Percentiles rank a stretch among this genome's conserved stretches.
Conservation (phyloP, 2,797 vertebrate genomes). For the Poecile montanus region DNA sequence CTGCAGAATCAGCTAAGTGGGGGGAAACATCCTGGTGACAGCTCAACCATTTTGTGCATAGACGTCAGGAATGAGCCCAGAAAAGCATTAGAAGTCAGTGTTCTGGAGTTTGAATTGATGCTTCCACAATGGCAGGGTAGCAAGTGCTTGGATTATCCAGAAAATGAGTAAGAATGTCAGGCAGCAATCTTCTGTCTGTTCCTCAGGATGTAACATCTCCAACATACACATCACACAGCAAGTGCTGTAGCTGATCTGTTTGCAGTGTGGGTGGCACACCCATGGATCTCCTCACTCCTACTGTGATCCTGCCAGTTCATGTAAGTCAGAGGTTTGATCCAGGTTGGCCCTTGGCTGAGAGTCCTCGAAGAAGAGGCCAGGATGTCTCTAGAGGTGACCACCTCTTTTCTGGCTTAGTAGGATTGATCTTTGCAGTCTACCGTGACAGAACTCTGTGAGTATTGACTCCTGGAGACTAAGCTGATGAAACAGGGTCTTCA, state of each 20-base stretch:
- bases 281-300: background rate
- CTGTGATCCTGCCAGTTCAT: background rate
- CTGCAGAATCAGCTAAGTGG: background rate
- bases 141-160: background rate
- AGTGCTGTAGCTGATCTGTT: background rate
- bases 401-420: background rate
- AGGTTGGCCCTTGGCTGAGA: background rate
- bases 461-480: background rate
- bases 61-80: background rate
- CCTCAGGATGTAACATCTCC: background rate
- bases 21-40: background rate
- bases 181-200: background rate
- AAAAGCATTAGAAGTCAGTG: background rate
- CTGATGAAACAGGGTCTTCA: background rate
- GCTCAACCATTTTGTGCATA: background rate
- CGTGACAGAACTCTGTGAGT: background rate
- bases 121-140: background rate
- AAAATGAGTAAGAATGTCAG: background rate
- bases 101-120: background rate
- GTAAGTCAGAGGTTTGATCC: background rate
- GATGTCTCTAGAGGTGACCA: background rate
- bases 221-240: background rate
- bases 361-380: background rate
- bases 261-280: background rate
- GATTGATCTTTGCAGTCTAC: background rate